phyloP scores from a whole-genome alignment of 2,113 vertebrate species.

The Deroptyus accipitrinus region DNA sequence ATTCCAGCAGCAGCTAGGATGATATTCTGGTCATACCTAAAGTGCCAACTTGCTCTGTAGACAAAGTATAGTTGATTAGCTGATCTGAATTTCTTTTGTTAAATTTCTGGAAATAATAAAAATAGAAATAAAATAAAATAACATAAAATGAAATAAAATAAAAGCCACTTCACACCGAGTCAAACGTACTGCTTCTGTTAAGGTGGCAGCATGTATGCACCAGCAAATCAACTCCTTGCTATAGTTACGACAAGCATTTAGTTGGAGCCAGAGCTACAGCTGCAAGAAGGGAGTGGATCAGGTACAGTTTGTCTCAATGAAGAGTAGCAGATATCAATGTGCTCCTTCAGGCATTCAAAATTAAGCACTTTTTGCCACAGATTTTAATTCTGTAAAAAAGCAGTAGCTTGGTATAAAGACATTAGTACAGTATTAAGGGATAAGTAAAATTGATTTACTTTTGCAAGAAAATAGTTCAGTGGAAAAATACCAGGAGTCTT shows the following conservation, averaged over 20 bases:
- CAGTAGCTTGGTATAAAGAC: background rate
- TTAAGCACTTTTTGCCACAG: background rate
- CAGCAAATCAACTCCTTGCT: background rate
- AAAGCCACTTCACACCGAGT: background rate
- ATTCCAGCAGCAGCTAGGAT: background rate
- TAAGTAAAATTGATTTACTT: background rate
- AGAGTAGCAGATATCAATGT: background rate
- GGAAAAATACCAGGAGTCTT: background rate
- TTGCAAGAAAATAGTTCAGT: background rate
- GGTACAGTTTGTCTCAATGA: background rate
- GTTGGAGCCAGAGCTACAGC: background rate
- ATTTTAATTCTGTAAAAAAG: background rate
- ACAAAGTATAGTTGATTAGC: background rate
- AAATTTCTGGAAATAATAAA: background rate
- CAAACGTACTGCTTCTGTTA: background rate
- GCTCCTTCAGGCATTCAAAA: background rate
- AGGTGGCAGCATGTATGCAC: background rate
- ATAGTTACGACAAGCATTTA: background rate
- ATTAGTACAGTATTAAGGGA: background rate
- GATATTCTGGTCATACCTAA: background rate
- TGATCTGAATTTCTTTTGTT: background rate
- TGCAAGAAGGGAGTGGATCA: background rate
- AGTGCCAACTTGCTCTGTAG: background rate
- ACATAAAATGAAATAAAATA: background rate
- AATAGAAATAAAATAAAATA: background rate